A percentile compares a stretch with the other conserved stretches of the same genome.
phyloP scores from a whole-genome alignment of 1,140 invertebrate species.

The Hylaeus anthracinus region DNA sequence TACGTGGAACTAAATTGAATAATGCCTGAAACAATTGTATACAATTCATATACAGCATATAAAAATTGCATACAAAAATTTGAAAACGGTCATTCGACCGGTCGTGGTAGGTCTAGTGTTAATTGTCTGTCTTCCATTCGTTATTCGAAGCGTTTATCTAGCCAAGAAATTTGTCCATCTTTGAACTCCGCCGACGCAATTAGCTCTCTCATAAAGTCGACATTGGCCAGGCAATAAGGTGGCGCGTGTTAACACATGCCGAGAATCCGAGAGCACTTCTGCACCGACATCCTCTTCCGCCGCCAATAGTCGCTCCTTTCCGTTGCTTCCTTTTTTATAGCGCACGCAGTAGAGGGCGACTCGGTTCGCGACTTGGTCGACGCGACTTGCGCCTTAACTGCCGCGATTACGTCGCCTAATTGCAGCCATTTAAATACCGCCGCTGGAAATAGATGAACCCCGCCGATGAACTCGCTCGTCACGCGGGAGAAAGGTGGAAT shows the following conservation, averaged over 20 bases:
- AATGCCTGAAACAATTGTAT: too few species aligned
- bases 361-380: constrained; percentile 47
- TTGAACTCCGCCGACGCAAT: constrained; percentile 51
- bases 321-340: background rate
- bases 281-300: too few species aligned
- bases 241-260: constrained; percentile 62
- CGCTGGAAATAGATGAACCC: constrained; percentile 58
- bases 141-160: too few species aligned
- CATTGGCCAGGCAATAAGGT: constrained; percentile 41
- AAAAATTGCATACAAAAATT: too few species aligned
- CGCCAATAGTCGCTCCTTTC: background rate
- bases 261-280: background rate
- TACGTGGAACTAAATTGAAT: too few species aligned
- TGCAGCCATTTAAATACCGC: constrained; percentile 67
- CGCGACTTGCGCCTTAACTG: constrained; percentile 57
- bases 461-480: constrained; percentile 21
- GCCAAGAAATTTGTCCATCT: too few species aligned
- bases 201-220: constrained; percentile 65
- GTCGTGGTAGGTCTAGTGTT: too few species aligned
- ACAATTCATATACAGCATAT: too few species aligned
- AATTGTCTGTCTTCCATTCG: too few species aligned
- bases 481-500: too few species aligned
- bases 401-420: constrained; percentile 69
- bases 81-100: too few species aligned
- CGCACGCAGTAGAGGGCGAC: background rate